Conservation (phyloP, 2,888 invertebrate genomes). For the Hypsopygia costalis region DNA sequence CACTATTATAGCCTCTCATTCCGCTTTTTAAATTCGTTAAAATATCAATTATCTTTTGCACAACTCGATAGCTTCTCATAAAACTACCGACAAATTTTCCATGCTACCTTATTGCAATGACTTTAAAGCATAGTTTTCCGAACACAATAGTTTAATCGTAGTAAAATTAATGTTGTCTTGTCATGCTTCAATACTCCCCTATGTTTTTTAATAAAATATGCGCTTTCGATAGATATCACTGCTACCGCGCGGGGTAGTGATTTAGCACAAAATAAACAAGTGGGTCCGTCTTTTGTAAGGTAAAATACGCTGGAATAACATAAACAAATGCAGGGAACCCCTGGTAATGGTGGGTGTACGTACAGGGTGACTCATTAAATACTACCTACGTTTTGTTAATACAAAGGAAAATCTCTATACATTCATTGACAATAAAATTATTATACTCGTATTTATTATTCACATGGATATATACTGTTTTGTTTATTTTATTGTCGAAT, state of each 20-base stretch:
- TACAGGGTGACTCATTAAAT: slow-evolving; percentile 41
- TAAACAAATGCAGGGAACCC: slow-evolving; percentile 61
- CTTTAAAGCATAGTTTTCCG: slow-evolving; percentile 11
- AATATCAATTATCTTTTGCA: slow-evolving; percentile 35
- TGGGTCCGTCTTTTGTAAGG: slow-evolving; percentile 59
- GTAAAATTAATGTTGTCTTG: slow-evolving; percentile 18
- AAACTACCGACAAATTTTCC: neutral
- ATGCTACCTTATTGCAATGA: neutral
- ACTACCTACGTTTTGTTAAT: no score
- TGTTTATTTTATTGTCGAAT: no score
- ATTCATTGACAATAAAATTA: no score
- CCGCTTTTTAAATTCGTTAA: slow-evolving; percentile 34
- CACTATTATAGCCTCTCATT: slow-evolving; percentile 31
- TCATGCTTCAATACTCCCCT: slow-evolving; percentile 39
- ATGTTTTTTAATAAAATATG: slow-evolving; percentile 74
- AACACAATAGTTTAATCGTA: slow-evolving; percentile 12
- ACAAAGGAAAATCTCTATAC: no score
- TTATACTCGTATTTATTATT: no score
- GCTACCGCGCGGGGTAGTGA: slow-evolving; percentile 57
- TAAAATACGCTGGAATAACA: slow-evolving; percentile 72
- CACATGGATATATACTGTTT: no score
- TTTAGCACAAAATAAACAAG: slow-evolving; percentile 76
- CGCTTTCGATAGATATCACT: slow-evolving; percentile 67
- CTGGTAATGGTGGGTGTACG: slow-evolving; percentile 42
- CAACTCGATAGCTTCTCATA: neutral